Base-by-base conservation (phyloP, 2,797 vertebrate species). In the Enteromius paludinosus region DNA sequence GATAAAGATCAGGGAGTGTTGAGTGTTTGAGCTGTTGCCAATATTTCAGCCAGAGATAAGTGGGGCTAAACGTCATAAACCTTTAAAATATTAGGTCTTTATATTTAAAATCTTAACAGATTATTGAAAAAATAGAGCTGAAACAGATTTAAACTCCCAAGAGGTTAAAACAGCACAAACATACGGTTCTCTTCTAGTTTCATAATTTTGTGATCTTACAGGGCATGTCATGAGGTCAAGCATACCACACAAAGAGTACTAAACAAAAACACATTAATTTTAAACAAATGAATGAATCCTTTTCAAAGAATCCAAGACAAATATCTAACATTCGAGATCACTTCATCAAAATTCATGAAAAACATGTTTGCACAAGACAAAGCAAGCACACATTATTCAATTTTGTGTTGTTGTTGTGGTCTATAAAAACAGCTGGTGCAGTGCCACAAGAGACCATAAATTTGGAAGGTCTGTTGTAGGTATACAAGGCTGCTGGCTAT, bases 41-140 rank as follows among this genome's bases (percentile, higher is more conserved):
- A 61, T 64, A 77, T 78, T 81, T 72, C 47, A 30, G 18, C 61
- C 66, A 68, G 35, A 72, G 6, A 73, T 65, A 28, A 64, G 35
- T 11, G 43, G 41, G 18, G n/a, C 45, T 41, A 30, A 54, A 64
- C 54, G 73, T 15, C 14, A 68, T 49, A 14, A 74, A 74, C 77
- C 11, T 73, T 45, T 41, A 15, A 81, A 72, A 61, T 25, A 11
- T 3, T 5, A 45, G 14, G 3, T 30, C 4, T 75, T 75, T 68
- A 68, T 74, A 15, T 35, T 79, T 56, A 25, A 45, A 66, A 80
- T 25, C 17, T 47, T 35, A 75, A 49, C 69, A 12, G 1, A 12
- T 35, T 6, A 33, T n/a, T 33, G 5, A 38, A 33, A 61, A 74
- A 64, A 71, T 15, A 5, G 59, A 65, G n/a, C 23, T 9, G 28